Evolutionary conservation across 2,888 invertebrate species (phyloP).

Genomic region (Ectropis crepuscularia): DNA sequence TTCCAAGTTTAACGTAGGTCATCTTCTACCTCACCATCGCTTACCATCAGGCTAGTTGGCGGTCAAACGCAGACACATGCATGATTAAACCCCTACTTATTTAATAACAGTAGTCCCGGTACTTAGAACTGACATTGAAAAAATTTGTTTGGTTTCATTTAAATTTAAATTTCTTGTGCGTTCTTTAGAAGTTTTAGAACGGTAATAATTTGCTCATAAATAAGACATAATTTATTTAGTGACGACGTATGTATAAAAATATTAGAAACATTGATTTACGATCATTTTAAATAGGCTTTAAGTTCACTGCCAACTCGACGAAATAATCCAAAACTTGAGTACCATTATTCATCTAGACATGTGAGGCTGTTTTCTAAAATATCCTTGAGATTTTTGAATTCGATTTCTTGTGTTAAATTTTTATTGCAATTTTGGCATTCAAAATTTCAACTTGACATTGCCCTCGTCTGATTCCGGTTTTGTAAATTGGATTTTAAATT

Average conservation of each 20-base stretch:
- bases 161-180: too few relatives aligned
- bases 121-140: too few relatives aligned
- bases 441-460: slow-evolving; percentile 2
- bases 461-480: not conserved
- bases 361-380: slow-evolving; percentile 5
- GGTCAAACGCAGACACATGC: too few relatives aligned
- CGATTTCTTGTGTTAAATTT: not conserved
- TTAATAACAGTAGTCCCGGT: too few relatives aligned
- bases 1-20: too few relatives aligned
- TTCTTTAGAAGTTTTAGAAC: too few relatives aligned
- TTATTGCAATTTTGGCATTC: slow-evolving; percentile 9
- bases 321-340: not conserved
- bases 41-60: too few relatives aligned
- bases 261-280: not conserved
- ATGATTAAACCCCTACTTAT: too few relatives aligned
- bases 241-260: not conserved
- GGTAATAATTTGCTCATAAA: not conserved
- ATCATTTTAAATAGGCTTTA: not conserved
- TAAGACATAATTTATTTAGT: not conserved
- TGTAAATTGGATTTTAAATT: not conserved
- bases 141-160: too few relatives aligned
- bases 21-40: too few relatives aligned
- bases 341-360: not conserved
- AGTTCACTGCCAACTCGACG: not conserved
- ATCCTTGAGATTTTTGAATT: slow-evolving; percentile 4